Percentiles rank a stretch among this genome's conserved stretches.
phyloP scores from a whole-genome alignment of 2,888 invertebrate genomes.

The Stramonita haemastoma region DNA sequence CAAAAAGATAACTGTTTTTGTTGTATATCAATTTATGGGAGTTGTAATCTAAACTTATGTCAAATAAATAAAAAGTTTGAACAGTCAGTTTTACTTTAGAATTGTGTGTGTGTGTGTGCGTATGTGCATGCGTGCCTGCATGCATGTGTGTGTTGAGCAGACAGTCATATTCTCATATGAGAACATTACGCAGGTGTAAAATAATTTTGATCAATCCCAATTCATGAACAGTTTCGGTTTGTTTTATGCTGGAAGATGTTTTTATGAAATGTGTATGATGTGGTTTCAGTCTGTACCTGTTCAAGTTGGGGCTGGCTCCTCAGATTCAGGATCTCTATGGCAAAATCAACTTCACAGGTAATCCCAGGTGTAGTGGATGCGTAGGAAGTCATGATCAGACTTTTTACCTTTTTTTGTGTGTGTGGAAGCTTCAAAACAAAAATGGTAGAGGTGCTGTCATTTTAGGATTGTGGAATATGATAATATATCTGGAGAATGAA shows the following conservation, averaged over 20 bases:
- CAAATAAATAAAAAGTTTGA: no score
- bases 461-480: no score
- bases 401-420: no score
- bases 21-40: no score
- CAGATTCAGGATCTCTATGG: conserved; percentile 87
- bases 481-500: background rate
- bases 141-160: background rate
- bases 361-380: background rate
- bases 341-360: conserved; percentile 83
- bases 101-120: background rate
- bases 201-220: background rate
- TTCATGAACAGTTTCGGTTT: background rate
- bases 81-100: no score
- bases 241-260: background rate
- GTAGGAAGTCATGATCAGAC: no score
- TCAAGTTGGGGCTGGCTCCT: conserved; percentile 83
- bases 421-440: no score
- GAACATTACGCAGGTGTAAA: no score
- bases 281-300: conserved; percentile 77
- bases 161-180: no score
- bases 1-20: no score
- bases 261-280: conserved; percentile 33
- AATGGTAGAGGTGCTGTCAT: no score
- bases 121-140: background rate
- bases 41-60: no score